These are phyloP conservation scores for Sicus ferrugineus DNA, from an alignment of 2,888 invertebrate genomes.

Conservation along the genomic window DNA sequence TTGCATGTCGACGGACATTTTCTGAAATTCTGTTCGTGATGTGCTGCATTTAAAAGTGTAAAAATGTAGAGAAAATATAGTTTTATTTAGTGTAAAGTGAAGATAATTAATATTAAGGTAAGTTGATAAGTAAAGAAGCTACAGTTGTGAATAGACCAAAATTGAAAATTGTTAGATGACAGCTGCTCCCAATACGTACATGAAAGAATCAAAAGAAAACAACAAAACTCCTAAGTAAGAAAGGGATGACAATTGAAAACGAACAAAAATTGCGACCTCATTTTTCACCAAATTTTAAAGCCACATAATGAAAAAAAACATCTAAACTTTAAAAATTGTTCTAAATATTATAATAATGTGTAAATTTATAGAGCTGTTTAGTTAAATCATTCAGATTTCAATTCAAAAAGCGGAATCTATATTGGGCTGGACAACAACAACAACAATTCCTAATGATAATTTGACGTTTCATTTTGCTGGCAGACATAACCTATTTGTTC, in stretches of 20 bases:
- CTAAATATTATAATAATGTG: background rate
- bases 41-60: conserved; percentile 18
- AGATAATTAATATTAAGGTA: conserved; percentile 51
- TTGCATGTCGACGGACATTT: conserved; percentile 3
- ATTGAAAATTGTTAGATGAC: conserved; percentile 42
- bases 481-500: conserved; percentile 30
- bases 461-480: conserved; percentile 50
- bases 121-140: conserved; percentile 31
- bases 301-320: background rate
- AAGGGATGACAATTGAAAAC: background rate
- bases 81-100: conserved; percentile 18
- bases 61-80: conserved; percentile 23
- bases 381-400: background rate
- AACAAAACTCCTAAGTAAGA: conserved; percentile 2
- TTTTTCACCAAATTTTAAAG: too few relatives aligned
- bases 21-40: conserved; percentile 3
- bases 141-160: conserved; percentile 36
- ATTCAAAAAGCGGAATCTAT: background rate
- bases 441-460: conserved; percentile 36
- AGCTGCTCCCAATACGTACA: conserved; percentile 40
- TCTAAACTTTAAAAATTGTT: background rate
- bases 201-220: conserved; percentile 11
- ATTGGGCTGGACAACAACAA: conserved; percentile 1
- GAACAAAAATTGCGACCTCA: too few relatives aligned
- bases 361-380: background rate